Conservation (phyloP, 2,797 vertebrate genomes). For the Betta splendens region DNA sequence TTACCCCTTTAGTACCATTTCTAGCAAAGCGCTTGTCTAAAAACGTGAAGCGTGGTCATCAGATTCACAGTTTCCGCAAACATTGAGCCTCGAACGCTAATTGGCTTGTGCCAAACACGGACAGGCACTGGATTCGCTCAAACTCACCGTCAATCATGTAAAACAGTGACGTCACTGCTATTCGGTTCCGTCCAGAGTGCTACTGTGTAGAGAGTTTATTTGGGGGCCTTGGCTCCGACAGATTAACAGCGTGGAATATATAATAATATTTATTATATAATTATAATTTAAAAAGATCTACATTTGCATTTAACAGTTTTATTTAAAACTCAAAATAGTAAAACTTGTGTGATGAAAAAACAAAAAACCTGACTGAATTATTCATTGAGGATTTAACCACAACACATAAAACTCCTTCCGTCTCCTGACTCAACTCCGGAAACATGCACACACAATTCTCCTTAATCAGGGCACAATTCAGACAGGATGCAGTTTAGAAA, state of each 20-base stretch:
- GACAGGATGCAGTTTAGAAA: conserved; percentile 33
- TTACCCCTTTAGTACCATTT: fast-evolving
- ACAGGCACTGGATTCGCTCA: conserved; percentile 47
- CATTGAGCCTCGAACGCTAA: conserved; percentile 10
- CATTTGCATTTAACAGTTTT: too few relatives aligned
- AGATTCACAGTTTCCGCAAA: conserved; percentile 66
- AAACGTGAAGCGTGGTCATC: fast-evolving
- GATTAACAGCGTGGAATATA: too few relatives aligned
- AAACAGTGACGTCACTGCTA: neutral
- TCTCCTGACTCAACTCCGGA: conserved; percentile 5
- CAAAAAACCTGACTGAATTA: conserved; percentile 5
- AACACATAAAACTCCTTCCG: neutral
- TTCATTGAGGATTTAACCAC: conserved; percentile 9
- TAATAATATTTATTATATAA: too few relatives aligned
- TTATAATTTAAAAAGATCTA: too few relatives aligned
- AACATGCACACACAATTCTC: conserved; percentile 19
- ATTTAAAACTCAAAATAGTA: too few relatives aligned
- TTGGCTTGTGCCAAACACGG: conserved; percentile 62
- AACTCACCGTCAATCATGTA: conserved; percentile 11
- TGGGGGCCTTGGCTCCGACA: too few relatives aligned
- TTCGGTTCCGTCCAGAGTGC: neutral
- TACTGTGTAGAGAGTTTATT: neutral
- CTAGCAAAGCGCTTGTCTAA: neutral
- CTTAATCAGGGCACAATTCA: conserved; percentile 25
- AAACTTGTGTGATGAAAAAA: conserved; percentile 18